Conservation (phyloP, 1,140 invertebrate genomes). For the Cheumatopsyche charites region DNA sequence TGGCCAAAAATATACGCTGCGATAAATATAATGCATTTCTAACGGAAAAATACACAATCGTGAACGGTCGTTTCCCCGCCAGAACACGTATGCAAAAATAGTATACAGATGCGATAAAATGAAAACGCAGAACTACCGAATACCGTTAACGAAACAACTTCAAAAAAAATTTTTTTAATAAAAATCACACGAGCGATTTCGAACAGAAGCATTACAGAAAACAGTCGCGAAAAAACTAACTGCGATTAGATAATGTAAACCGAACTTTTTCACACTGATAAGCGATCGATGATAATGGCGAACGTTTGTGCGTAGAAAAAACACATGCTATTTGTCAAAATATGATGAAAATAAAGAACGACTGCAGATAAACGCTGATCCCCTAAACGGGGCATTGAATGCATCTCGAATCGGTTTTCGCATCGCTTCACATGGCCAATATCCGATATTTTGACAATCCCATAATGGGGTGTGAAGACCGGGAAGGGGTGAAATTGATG, state of each 20-base stretch:
- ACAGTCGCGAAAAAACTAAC: not conserved
- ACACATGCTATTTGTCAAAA: constrained; percentile 1
- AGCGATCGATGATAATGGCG: not conserved
- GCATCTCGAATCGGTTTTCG: constrained; percentile 45
- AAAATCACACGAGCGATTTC: too few species aligned
- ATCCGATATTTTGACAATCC: constrained; percentile 48
- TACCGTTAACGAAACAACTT: too few species aligned
- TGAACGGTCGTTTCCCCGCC: not conserved
- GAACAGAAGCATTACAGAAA: too few species aligned
- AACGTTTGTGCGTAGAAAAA: not conserved
- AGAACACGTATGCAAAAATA: not conserved
- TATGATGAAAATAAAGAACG: not conserved
- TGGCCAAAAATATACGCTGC: constrained; percentile 8
- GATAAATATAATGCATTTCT: constrained; percentile 28
- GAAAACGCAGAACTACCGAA: too few species aligned
- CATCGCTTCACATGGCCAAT: constrained; percentile 46
- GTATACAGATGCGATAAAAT: too few species aligned
- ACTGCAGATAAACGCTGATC: constrained; percentile 32
- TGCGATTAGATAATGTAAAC: constrained; percentile 6
- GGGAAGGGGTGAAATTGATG: constrained; percentile 34
- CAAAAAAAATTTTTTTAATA: too few species aligned
- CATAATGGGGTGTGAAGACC: constrained; percentile 45
- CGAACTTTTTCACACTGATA: not conserved
- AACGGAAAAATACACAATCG: constrained; percentile 5
- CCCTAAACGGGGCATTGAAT: constrained; percentile 26